These are phyloP conservation scores for Peromyscus californicus DNA, from an alignment of 2,113 vertebrate species.

Conservation along the genomic window DNA sequence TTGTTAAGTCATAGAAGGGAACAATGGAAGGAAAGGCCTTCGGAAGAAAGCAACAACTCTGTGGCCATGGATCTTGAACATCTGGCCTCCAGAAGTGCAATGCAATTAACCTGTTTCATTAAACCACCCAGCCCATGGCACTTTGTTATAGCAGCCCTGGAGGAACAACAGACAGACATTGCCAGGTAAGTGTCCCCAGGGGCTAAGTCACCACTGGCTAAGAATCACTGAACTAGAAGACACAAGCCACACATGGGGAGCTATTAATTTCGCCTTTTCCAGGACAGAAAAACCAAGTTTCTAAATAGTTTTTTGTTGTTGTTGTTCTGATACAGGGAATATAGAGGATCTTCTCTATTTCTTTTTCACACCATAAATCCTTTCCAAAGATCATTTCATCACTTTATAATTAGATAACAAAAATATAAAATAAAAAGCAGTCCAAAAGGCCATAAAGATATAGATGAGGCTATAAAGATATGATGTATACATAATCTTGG, in stretches of 20 bases:
- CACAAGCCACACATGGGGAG: background rate
- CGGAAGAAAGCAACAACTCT: background rate
- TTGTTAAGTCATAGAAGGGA: background rate
- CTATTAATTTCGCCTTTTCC: background rate
- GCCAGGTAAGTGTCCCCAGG: background rate
- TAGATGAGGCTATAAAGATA: constrained; percentile 10
- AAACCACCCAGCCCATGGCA: background rate
- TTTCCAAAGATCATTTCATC: constrained; percentile 31
- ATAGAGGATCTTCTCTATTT: background rate
- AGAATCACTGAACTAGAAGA: background rate
- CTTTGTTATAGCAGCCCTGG: background rate
- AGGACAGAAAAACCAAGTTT: constrained; percentile 28
- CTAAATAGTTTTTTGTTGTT: too few species aligned
- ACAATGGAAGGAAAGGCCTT: background rate
- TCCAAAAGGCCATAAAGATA: background rate
- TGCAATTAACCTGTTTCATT: background rate
- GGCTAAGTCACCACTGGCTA: background rate
- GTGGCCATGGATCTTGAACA: background rate
- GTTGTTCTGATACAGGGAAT: background rate
- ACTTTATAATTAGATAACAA: constrained; percentile 45
- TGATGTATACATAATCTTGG: background rate
- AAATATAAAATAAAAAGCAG: constrained; percentile 51
- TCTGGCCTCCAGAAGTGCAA: background rate
- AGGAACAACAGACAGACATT: background rate
- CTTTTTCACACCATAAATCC: background rate